Evolutionary conservation across 1,140 invertebrate species (phyloP).

Genomic region (Euglossa dilemma): DNA sequence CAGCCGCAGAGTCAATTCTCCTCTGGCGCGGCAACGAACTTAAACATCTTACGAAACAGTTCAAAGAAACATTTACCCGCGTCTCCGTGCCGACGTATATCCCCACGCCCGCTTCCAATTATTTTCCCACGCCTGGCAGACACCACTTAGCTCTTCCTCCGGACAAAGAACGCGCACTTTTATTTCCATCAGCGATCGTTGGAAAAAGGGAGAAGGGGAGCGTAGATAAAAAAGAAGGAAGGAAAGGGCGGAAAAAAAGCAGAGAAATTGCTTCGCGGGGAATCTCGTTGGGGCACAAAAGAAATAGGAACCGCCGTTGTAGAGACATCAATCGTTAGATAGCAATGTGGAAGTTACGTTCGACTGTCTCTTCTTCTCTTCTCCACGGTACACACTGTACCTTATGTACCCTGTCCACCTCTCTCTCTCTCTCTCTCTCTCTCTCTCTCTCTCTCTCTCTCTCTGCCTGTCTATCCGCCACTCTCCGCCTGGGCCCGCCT

Average conservation of each 20-base stretch:
- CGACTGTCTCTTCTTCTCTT: neutral
- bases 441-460: no score
- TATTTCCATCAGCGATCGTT: slow-evolving; percentile 16
- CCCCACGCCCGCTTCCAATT: neutral
- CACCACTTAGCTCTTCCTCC: neutral
- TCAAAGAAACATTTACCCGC: neutral
- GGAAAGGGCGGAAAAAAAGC: neutral
- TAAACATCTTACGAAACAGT: neutral
- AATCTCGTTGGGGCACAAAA: slow-evolving; percentile 35
- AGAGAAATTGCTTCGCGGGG: slow-evolving; percentile 18
- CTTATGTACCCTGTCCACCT: neutral
- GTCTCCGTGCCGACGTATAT: neutral
- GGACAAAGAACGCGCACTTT: slow-evolving; percentile 5
- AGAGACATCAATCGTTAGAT: slow-evolving; percentile 43
- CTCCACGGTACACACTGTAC: neutral
- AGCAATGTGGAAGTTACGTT: slow-evolving; percentile 27
- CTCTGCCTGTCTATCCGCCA: neutral
- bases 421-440: neutral
- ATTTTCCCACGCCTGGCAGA: neutral
- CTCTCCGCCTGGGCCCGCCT: neutral
- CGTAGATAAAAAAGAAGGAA: neutral
- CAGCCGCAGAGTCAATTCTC: no score
- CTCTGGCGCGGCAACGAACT: neutral
- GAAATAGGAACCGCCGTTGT: slow-evolving; percentile 20
- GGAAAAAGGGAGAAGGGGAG: neutral